Evolutionary conservation across 2,113 vertebrate genomes (phyloP).

Genomic region (Zapus hudsonius): DNA sequence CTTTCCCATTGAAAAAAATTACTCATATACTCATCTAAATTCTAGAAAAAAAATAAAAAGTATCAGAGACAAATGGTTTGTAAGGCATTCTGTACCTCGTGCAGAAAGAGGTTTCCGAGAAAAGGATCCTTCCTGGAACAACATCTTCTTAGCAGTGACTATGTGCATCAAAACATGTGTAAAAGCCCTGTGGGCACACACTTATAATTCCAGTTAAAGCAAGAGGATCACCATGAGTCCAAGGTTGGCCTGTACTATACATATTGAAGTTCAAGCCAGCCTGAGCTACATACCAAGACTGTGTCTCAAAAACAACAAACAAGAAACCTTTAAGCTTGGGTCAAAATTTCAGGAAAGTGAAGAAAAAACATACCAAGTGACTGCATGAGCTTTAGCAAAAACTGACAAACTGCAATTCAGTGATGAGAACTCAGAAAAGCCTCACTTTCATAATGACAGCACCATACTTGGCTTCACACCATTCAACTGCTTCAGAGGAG

Average conservation of each 20-base stretch:
- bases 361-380: not conserved
- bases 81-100: not conserved
- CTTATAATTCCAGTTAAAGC: not conserved
- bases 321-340: not conserved
- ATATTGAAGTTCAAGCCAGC: not conserved
- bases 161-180: not conserved
- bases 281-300: not conserved
- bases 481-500: conserved; percentile 61
- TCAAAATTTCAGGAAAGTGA: conserved; percentile 26
- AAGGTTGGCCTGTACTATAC: not conserved
- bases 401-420: not conserved
- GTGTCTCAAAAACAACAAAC: not conserved
- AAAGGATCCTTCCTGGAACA: not conserved
- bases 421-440: conserved; percentile 59
- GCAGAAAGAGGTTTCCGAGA: not conserved
- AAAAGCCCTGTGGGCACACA: not conserved
- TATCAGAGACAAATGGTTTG: not conserved
- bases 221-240: not conserved
- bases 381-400: conserved; percentile 18
- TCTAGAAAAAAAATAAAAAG: not conserved
- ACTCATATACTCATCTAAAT: conserved; percentile 3
- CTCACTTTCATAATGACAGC: conserved; percentile 73
- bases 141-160: not conserved
- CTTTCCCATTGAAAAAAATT: conserved; percentile 37
- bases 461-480: conserved; percentile 52